phyloP scores from a whole-genome alignment of 2,113 vertebrate genomes.

The Saccopteryx leptura region DNA sequence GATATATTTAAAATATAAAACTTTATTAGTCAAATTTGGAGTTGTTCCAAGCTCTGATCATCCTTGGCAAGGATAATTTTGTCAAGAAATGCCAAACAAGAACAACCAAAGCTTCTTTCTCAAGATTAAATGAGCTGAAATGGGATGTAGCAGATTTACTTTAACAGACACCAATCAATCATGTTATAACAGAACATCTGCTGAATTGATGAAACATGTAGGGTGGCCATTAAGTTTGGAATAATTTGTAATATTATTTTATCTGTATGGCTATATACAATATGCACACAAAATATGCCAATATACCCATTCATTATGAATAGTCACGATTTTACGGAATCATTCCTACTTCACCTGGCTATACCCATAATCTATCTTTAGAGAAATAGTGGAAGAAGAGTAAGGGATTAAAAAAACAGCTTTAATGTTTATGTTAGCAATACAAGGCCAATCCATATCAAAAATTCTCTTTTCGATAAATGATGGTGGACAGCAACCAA shows the following conservation, averaged over 20 bases:
- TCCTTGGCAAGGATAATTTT: not conserved
- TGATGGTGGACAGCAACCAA: not conserved
- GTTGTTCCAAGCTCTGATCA: not conserved
- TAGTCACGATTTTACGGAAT: not conserved
- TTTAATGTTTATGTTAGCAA: not conserved
- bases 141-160: not conserved
- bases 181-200: not conserved
- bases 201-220: not conserved
- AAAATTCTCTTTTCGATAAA: not conserved
- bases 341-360: not conserved
- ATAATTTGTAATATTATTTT: constrained; percentile 26
- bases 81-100: not conserved
- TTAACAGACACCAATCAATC: not conserved
- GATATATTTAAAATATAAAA: not conserved
- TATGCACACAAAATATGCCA: not conserved
- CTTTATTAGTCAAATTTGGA: not conserved
- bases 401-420: not conserved
- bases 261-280: not conserved
- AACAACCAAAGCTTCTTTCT: not conserved
- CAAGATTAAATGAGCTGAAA: not conserved
- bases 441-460: not conserved
- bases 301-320: not conserved
- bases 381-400: not conserved
- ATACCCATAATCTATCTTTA: not conserved
- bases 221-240: not conserved